Percentiles rank a stretch among this genome's conserved stretches.
phyloP scores from a whole-genome alignment of 35 echinoderm and acorn worm species.

The Diadema setosum region DNA sequence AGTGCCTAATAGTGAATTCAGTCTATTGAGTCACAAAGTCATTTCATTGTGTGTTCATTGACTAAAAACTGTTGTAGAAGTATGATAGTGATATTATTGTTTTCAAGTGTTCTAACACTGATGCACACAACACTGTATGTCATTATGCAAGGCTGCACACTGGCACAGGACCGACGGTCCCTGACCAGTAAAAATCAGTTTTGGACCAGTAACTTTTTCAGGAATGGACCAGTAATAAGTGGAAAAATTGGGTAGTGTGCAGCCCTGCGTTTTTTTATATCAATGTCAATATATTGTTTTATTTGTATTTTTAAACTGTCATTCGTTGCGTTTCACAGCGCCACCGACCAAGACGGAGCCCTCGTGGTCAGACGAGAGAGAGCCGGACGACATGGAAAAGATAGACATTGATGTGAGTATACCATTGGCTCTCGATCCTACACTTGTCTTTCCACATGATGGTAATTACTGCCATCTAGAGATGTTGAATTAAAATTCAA shows the following conservation, averaged over 20 bases:
- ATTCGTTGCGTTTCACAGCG: not conserved
- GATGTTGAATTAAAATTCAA: not conserved
- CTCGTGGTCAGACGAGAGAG: conserved; percentile 7
- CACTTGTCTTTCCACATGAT: not conserved
- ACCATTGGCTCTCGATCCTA: not conserved
- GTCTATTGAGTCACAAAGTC: too few relatives aligned
- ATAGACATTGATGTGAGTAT: conserved; percentile 96
- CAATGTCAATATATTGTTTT: not conserved
- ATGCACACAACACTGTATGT: too few relatives aligned
- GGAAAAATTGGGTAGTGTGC: not conserved
- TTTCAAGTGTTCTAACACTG: too few relatives aligned
- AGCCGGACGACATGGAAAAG: conserved; percentile 40
- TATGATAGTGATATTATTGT: too few relatives aligned
- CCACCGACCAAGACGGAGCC: not conserved
- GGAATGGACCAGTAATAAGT: too few relatives aligned
- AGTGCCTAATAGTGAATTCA: too few relatives aligned
- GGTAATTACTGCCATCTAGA: not conserved
- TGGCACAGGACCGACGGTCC: too few relatives aligned
- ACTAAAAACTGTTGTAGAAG: too few relatives aligned
- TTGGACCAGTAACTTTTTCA: too few relatives aligned
- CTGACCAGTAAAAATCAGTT: too few relatives aligned
- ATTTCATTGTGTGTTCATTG: too few relatives aligned
- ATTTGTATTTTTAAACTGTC: not conserved
- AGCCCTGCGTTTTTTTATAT: not conserved
- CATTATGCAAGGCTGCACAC: too few relatives aligned